Conservation (phyloP, 2,888 invertebrate species). For the Hesperia comma region DNA sequence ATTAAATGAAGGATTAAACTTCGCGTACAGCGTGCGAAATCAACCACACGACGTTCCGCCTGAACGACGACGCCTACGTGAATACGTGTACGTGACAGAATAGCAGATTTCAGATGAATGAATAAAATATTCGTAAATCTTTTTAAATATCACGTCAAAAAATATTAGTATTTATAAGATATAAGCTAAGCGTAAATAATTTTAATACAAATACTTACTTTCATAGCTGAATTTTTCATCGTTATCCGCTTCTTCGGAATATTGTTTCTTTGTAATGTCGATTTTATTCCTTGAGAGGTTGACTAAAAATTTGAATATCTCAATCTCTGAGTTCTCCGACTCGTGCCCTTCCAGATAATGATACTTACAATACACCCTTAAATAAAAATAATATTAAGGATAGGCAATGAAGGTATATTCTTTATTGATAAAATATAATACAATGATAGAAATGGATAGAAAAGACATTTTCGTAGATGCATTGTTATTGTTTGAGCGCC, state of each 20-base stretch:
- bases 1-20: no score
- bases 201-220: conserved; percentile 54
- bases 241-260: conserved; percentile 57
- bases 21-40: no score
- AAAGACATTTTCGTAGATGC: no score
- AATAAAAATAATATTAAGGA: conserved; percentile 34
- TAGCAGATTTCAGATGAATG: neutral
- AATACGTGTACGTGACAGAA: neutral
- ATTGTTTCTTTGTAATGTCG: conserved; percentile 73
- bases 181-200: neutral
- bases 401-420: no score
- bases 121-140: neutral
- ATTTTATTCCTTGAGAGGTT: conserved; percentile 83
- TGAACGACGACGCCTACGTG: neutral
- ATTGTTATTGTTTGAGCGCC: no score
- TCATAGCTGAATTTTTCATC: conserved; percentile 53
- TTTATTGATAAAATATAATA: no score
- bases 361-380: conserved; percentile 94
- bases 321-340: conserved; percentile 88
- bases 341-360: conserved; percentile 92
- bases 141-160: neutral
- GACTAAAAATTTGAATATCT: conserved; percentile 89
- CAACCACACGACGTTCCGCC: neutral
- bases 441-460: no score
- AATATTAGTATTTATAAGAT: neutral